Evolutionary conservation across 2,113 vertebrate genomes (phyloP).

Genomic region (Oceanodroma tethys): DNA sequence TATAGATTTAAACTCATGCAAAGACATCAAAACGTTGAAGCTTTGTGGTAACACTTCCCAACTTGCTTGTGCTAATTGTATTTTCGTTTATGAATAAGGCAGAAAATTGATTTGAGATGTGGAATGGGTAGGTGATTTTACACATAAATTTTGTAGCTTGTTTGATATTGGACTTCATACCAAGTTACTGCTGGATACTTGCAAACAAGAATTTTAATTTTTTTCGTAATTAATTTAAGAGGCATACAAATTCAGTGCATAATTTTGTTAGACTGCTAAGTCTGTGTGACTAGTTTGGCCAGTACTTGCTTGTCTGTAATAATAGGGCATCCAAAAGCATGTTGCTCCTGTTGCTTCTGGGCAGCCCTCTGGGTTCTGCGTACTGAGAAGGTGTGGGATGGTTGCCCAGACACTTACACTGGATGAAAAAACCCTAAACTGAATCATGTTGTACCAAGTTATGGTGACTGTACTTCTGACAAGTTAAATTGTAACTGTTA

Average conservation of each 20-base stretch:
- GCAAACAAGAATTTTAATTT: not conserved
- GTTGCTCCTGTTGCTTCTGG: not conserved
- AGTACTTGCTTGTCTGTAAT: not conserved
- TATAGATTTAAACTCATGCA: not conserved
- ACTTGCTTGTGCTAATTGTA: not conserved
- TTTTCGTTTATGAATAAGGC: not conserved
- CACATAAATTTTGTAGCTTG: not conserved
- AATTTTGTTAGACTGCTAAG: not conserved
- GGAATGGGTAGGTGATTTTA: not conserved
- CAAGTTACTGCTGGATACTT: not conserved
- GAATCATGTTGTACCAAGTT: not conserved
- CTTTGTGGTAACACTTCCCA: not conserved
- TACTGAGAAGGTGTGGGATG: not conserved
- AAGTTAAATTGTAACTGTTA: not conserved
- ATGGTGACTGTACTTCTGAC: not conserved
- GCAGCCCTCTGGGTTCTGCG: not conserved
- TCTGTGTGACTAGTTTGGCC: not conserved
- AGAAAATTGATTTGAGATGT: fast-evolving
- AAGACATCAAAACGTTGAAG: not conserved
- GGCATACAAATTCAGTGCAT: not conserved
- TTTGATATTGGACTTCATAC: not conserved
- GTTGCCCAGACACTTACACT: not conserved
- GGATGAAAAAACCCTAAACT: not conserved
- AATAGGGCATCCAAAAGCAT: not conserved
- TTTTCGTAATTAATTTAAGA: not conserved